Evolutionary conservation across 2,797 vertebrate species (phyloP), one percentile per base, ranked within the genome.

Genomic region (Alexandromys oeconomus): DNA sequence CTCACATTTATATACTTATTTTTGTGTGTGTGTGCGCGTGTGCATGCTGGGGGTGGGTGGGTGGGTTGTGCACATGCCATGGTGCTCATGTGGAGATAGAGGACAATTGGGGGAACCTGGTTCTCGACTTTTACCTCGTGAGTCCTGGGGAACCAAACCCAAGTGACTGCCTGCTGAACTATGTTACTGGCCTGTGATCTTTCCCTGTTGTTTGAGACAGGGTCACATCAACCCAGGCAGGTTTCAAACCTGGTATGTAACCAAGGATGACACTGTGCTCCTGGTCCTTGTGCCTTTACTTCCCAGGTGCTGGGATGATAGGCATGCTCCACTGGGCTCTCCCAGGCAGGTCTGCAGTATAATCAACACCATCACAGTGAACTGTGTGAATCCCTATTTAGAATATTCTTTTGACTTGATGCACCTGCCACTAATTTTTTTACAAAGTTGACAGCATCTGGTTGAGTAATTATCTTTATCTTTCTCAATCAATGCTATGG

Each of bases 401-500:
- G 73, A 89, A 10, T 54, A 67, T 43, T 89, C 46, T 82, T 87
- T 67, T 90, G 78, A 79, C n/a, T 63, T 57, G 34, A 91, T 34
- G 74, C 4, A 77, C 63, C 37, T 65, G 71, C 74, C 69, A 73
- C 15, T 67, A 84, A 90, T n/a, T 90, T n/a, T 90, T 59, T 79
- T 85, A 79, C 67, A 37, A 77, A 88, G 37, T 2, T 82, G 85
- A 93, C 29, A 69, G 19, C 59, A 67, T 67, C 67, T 79, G 74
- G 34, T 13, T 87, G 69, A 37, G 31, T 67, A 87, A 61, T 87
- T 82, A 67, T 82, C 85, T 87, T 90, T 61, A 94, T 74, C 51
- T 88, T 48, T 85, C 13, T 92, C 65, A 90, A n/a, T 59, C 73
- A 87, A 61, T 61, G 78, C 19, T 57, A 61, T 31, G 71, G 84